Evolutionary conservation across 2,113 vertebrate genomes (phyloP).

Genomic region (Toxotes chatareus): DNA sequence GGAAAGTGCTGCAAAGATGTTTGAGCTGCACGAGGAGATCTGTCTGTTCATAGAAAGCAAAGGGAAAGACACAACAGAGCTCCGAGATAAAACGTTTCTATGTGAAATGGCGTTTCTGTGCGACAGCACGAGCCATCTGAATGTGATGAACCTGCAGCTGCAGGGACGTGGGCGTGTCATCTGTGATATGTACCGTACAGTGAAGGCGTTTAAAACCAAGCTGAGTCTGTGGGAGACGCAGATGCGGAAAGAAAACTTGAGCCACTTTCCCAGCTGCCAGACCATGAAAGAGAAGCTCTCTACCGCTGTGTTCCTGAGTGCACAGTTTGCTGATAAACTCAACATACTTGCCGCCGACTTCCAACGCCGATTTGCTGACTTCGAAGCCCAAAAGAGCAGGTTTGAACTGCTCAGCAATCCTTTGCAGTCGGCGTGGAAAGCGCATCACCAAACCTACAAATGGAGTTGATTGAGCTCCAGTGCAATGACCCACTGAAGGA

Average conservation of each 20-base stretch:
- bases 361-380: conserved; percentile 28
- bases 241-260: conserved; percentile 44
- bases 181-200: conserved; percentile 5
- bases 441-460: conserved; percentile 48
- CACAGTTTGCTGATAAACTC: conserved; percentile 47
- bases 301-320: conserved; percentile 8
- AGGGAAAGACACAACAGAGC: neutral
- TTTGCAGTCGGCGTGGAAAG: conserved; percentile 49
- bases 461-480: conserved; percentile 58
- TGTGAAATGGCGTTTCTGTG: conserved; percentile 22
- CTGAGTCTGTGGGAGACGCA: conserved; percentile 40
- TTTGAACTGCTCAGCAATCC: conserved; percentile 46
- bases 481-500: conserved; percentile 26
- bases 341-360: conserved; percentile 17
- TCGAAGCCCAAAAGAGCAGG: conserved; percentile 33
- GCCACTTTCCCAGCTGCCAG: conserved; percentile 47
- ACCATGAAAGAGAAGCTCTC: conserved; percentile 37
- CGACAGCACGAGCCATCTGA: too few relatives aligned
- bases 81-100: conserved; percentile 33
- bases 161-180: conserved; percentile 15
- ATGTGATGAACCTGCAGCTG: conserved; percentile 18
- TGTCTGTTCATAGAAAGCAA: conserved; percentile 54
- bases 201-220: conserved; percentile 21
- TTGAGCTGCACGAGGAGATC: conserved; percentile 40
- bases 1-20: conserved; percentile 12